Conservation (phyloP, 2,797 vertebrate species). For the Zalophus californianus region DNA sequence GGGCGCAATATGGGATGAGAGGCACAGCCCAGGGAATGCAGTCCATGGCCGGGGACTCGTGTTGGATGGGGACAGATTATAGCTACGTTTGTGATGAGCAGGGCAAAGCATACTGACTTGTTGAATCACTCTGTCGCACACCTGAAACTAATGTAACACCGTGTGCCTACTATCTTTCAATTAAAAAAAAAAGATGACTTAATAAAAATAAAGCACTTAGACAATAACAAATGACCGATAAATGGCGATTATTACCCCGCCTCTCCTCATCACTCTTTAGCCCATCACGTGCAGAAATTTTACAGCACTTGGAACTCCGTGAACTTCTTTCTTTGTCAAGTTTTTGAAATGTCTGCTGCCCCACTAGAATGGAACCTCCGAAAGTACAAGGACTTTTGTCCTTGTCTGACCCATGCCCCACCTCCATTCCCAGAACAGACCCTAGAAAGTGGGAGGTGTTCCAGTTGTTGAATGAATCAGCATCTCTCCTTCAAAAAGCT, state of each 20-base stretch:
- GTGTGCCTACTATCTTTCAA: not conserved
- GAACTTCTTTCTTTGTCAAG: not conserved
- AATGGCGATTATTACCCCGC: not conserved
- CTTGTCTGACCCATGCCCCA: not conserved
- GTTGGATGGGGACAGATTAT: not conserved
- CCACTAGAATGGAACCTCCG: not conserved
- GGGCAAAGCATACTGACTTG: not conserved
- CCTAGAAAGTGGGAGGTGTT: not conserved
- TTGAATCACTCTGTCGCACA: not conserved
- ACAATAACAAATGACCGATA: not conserved
- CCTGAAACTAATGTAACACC: not conserved
- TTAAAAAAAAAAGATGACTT: not conserved
- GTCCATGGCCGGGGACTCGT: not conserved
- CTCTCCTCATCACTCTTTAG: not conserved
- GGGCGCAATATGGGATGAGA: not conserved
- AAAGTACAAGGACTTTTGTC: not conserved
- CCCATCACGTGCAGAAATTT: not conserved
- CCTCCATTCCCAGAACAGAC: not conserved
- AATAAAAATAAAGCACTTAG: constrained; percentile 6
- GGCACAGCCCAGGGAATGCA: rapidly evolving
- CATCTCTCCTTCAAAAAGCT: not conserved
- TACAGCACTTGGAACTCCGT: not conserved
- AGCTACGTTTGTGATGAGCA: not conserved
- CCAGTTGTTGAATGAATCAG: not conserved
- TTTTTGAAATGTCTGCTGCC: not conserved